Base-by-base conservation (phyloP, 1,140 invertebrate species). In the Bacillus rossius region DNA sequence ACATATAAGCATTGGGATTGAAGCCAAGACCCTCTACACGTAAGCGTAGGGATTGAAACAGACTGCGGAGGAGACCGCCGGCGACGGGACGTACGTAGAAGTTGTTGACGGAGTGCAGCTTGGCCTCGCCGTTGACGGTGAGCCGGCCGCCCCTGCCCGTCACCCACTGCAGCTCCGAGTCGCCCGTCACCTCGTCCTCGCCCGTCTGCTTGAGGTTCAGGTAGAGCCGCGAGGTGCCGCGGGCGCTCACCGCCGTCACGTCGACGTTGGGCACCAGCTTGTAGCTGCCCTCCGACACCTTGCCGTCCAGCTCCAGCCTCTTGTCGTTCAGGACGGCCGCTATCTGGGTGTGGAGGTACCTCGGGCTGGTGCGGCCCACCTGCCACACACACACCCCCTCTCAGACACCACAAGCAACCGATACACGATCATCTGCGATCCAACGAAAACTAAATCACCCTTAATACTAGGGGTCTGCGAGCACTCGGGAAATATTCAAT, bases 311-410 rank as follows among this genome's bases (percentile, higher is more conserved):
- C 26, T 40, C 43, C 22, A 45, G 1, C 26, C 45, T 55, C 40
- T 55, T 55, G 40, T 55, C 53, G 29, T 55, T 25, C 38, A 55
- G 19, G 43, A 16, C 29, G 4, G 29, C 29, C 29, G 10, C 29
- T 10, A 34, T 7, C 10, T 4, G 10, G 4, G 29, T 34, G 10
- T 34, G 5, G 10, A 34, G 4, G 29, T 34, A 34, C 10, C 10
- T 34, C 10, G 29, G 29, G 29, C 29, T 34, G 4, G 29, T 10
- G 10, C 29, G 29, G 29, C 10, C 10, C 10, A 34, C 10, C 29
- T 34, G 29, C 10, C 4, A 34, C 4, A 34, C 29, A 34, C 29
- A 34, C 5, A n/a, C n/a, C n/a, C n/a, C n/a, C n/a, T n/a, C n/a
- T n/a, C n/a, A n/a, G n/a, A n/a, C n/a, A n/a, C n/a, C n/a, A n/a